Evolutionary conservation across 1,140 invertebrate genomes (phyloP).

Genomic region (Drosophila ercepeae): DNA sequence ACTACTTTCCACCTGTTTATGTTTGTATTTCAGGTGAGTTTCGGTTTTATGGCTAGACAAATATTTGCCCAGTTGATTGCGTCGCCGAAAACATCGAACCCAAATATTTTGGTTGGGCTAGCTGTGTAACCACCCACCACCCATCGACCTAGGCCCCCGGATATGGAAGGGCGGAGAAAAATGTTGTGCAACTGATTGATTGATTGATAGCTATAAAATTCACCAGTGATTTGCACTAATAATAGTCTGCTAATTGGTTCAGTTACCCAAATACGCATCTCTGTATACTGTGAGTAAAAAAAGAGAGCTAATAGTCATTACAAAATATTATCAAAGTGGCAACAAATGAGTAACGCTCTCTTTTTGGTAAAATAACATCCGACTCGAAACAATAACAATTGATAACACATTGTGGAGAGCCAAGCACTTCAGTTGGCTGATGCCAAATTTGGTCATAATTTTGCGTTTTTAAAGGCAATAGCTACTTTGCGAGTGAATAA

Average conservation of each 20-base stretch:
- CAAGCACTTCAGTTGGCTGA: slow-evolving; percentile 22
- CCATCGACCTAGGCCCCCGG: background rate
- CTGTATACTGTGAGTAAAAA: background rate
- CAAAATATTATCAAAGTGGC: slow-evolving; percentile 25
- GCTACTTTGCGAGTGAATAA: slow-evolving; percentile 4
- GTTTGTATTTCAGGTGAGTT: slow-evolving; percentile 83
- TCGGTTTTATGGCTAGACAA: slow-evolving; percentile 52
- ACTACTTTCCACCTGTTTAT: slow-evolving; percentile 82
- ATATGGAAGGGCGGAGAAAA: slow-evolving; percentile 32
- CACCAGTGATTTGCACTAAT: slow-evolving; percentile 31
- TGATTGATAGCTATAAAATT: slow-evolving; percentile 21
- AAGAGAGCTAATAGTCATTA: background rate
- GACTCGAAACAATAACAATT: slow-evolving; percentile 12
- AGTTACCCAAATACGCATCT: background rate
- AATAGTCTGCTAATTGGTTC: slow-evolving; percentile 20
- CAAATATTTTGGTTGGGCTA: slow-evolving; percentile 33
- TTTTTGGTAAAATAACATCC: background rate
- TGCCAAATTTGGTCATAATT: slow-evolving; percentile 14
- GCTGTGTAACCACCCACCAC: background rate
- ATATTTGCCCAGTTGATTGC: slow-evolving; percentile 72
- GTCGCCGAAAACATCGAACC: slow-evolving; percentile 25
- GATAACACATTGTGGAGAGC: slow-evolving; percentile 18
- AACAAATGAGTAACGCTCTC: background rate
- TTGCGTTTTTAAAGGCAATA: background rate
- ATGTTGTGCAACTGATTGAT: slow-evolving; percentile 38